Evolutionary conservation across 1,140 invertebrate species (phyloP), one percentile per base, ranked within the genome.

Genomic region (Neodiprion virginianus): DNA sequence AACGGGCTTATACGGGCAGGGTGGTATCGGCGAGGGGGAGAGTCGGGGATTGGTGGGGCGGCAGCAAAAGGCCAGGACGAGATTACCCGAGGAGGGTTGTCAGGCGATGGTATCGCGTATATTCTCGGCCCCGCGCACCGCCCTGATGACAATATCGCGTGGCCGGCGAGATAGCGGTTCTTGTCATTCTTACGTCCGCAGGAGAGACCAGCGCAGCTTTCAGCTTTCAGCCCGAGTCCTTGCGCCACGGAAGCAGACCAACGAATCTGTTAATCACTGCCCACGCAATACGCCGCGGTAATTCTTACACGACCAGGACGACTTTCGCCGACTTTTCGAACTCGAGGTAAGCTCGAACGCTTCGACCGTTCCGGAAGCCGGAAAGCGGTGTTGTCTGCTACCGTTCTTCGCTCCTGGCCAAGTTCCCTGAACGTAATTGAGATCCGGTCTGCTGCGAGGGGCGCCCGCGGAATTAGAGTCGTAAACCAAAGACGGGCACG

Each of bases 111-210:
- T 61, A 61, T 61, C 53, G n/a, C 11, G 11, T 12, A 40, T 61
- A 12, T 61, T 61, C 53, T n/a, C 9, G 5, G 53, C 53, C 53
- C 53, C 53, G 28, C 53, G 53, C 53, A 9, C 71, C 69, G 78
- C 82, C 77, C 84, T 86, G 85, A 86, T 86, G 85, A 86, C 85
- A 86, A 86, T 86, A 86, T 86, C 85, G 85, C 87, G 87, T 88
- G 87, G 87, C 84, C 79, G 79, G 80, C 86, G 80, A 87, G 86
- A 88, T 88, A 88, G 87, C 87, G 84, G 81, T 82, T 85, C 87
- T 84, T 88, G 87, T 88, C 87, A 88, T 88, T 88, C 83, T 83
- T 84, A 84, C 86, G 86, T 87, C 84, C 82, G 86, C 81, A 61
- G 53, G 28, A 40, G 28, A 40, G 28, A 3, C 28, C 28, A 40